Base-by-base conservation (phyloP, 2,888 invertebrate species). In the Drosophila mercatorum region DNA sequence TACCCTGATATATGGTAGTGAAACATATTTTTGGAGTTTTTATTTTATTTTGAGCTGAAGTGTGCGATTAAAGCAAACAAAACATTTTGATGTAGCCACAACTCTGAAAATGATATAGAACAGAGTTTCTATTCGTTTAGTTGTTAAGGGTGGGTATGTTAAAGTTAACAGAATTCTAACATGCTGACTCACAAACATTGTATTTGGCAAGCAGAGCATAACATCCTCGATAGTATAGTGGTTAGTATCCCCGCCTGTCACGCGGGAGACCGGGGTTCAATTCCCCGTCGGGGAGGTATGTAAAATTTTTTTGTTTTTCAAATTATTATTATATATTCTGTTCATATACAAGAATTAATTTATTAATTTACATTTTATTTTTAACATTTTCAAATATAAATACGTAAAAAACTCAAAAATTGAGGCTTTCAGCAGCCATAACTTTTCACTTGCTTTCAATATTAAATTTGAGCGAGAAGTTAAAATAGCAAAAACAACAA, bases 201-300 rank as follows among this genome's bases (percentile, higher is more conserved):
- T 6, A 36, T 46, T 72, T 40, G 40, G 26, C 31, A 1, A 2
- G 0, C 5, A 0, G 0, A 0, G 0, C 0, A 0, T 22, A 56
- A 41, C 28, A 31, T 76, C 76, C 76, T 76, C 76, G 76, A 74
- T 76, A 76, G 76, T 76, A 76, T 76, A 76, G 76, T 76, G 79
- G 76, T 76, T 78, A 76, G 75, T 75, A 75, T 75, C 75, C 75
- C 75, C 75, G 75, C 75, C 75, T 75, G 75, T 75, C 75, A 75
- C 75, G 75, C 75, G 75, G 75, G 75, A 75, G 75, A 75, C 75
- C 75, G 78, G 76, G 76, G 76, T 76, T 76, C 76, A 76, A 76
- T 76, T 76, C 76, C 79, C 76, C 79, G 76, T 40, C 53, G 57
- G 57, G 44, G 22, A n/a, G n/a, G 31, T 10, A 3, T 14, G 6